phyloP scores from a whole-genome alignment of 1,140 invertebrate species.

The Philaenus spumarius region DNA sequence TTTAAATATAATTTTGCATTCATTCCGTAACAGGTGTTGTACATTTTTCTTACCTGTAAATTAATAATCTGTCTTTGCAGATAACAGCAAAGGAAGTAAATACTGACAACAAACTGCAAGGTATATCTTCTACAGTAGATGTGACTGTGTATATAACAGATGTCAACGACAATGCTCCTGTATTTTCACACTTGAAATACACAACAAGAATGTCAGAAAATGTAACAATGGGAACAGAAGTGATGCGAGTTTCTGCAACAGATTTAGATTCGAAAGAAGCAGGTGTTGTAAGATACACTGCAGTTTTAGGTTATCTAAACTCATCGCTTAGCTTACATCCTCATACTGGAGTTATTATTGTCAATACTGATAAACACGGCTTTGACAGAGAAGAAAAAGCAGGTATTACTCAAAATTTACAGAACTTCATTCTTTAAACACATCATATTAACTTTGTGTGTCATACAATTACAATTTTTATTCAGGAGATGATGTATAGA shows the following conservation, averaged over 20 bases:
- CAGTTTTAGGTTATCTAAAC: slow-evolving; percentile 64
- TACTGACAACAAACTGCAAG: slow-evolving; percentile 45
- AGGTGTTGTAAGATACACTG: slow-evolving; percentile 46
- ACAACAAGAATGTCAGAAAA: slow-evolving; percentile 71
- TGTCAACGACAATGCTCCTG: slow-evolving; percentile 82
- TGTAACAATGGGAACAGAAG: slow-evolving; percentile 54
- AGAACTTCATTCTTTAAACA: no score
- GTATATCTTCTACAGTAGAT: slow-evolving; percentile 51
- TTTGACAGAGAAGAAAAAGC: slow-evolving; percentile 78
- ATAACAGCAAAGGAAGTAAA: slow-evolving; percentile 73
- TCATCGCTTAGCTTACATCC: slow-evolving; percentile 70
- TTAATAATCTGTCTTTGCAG: no score
- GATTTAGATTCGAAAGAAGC: slow-evolving; percentile 61
- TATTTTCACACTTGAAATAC: slow-evolving; percentile 67
- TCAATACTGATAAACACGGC: slow-evolving; percentile 60
- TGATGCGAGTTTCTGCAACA: slow-evolving; percentile 51
- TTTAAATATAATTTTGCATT: no score
- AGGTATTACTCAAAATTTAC: no score
- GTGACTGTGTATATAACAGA: slow-evolving; percentile 78
- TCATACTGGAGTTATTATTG: slow-evolving; percentile 67
- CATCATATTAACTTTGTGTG: no score
- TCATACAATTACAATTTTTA: no score
- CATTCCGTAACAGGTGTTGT: no score
- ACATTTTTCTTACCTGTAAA: no score
- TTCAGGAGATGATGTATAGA: no score